A percentile compares a stretch with the other conserved stretches of the same genome.
phyloP scores from a whole-genome alignment of 2,888 invertebrate species.

The Villa cingulata region DNA sequence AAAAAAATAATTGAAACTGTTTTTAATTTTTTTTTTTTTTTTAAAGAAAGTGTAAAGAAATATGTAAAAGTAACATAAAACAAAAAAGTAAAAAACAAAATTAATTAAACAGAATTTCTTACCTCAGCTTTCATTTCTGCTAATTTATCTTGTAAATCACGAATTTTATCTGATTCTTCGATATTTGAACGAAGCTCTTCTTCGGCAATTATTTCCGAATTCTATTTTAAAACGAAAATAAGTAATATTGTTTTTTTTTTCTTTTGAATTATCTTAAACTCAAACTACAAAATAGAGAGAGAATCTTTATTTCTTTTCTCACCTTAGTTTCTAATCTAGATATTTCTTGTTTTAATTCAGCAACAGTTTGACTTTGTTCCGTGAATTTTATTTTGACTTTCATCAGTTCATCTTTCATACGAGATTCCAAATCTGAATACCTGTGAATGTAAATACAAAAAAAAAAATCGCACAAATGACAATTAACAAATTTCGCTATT shows the following conservation, averaged over 20 bases:
- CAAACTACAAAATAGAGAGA: not conserved
- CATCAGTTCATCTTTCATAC: conserved; percentile 77
- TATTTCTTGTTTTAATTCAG: conserved; percentile 85
- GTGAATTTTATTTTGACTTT: conserved; percentile 87
- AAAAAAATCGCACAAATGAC: not conserved
- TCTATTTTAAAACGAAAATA: no score
- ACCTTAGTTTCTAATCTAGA: conserved; percentile 87
- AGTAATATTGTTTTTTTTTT: not conserved
- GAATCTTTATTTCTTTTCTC: not conserved
- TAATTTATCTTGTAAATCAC: conserved; percentile 84
- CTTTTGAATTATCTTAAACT: conserved; percentile 1
- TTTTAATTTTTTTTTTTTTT: no score
- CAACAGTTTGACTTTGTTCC: conserved; percentile 85
- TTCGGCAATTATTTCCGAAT: conserved; percentile 87
- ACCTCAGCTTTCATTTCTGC: conserved; percentile 91
- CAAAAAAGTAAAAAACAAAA: not conserved
- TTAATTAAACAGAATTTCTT: no score
- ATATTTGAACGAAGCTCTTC: conserved; percentile 77
- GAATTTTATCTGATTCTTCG: conserved; percentile 72
- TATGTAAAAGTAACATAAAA: no score
- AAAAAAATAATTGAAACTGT: no score
- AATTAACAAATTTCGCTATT: not conserved
- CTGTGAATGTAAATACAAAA: conserved; percentile 15
- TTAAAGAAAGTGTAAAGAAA: no score
- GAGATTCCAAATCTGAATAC: conserved; percentile 37